These are phyloP conservation scores for Argyresthia goedartella DNA, from an alignment of 2,888 invertebrate species.

Conservation along the genomic window DNA sequence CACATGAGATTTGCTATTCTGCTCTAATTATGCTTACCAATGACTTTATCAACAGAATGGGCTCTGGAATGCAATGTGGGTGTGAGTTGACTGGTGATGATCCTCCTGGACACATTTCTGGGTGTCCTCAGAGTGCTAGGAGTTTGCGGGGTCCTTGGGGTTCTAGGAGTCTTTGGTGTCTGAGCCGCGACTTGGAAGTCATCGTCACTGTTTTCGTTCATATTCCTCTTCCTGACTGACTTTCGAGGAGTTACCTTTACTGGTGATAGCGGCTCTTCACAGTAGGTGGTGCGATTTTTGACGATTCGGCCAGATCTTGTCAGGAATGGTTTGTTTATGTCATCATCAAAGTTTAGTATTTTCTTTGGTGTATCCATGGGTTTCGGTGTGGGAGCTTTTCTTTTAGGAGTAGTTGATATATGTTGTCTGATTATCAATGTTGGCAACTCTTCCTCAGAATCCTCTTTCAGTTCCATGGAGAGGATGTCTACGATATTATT, in stretches of 20 bases:
- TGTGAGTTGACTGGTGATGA: conserved; percentile 45
- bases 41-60: conserved; percentile 44
- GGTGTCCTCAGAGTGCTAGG: conserved; percentile 32
- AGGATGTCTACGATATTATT: conserved; percentile 41
- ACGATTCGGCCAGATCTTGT: conserved; percentile 34
- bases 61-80: conserved; percentile 43
- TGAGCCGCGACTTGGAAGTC: conserved; percentile 34
- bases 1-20: too few species aligned
- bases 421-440: conserved; percentile 50
- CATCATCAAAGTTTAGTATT: conserved; percentile 40
- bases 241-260: conserved; percentile 30
- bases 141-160: conserved; percentile 21
- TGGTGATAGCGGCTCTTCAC: conserved; percentile 4
- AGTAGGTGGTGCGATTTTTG: background rate
- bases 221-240: conserved; percentile 19
- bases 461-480: conserved; percentile 51
- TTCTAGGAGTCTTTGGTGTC: conserved; percentile 12
- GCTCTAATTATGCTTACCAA: conserved; percentile 28
- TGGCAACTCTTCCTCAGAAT: conserved; percentile 54
- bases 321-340: conserved; percentile 24
- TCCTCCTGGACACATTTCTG: conserved; percentile 36
- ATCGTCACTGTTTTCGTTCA: conserved; percentile 37
- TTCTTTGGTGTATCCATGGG: conserved; percentile 43
- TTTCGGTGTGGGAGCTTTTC: conserved; percentile 36
- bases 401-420: conserved; percentile 39